Percentiles rank a stretch among this genome's conserved stretches.
phyloP scores from a whole-genome alignment of 2,888 invertebrate species.

The Electrophaes corylata region DNA sequence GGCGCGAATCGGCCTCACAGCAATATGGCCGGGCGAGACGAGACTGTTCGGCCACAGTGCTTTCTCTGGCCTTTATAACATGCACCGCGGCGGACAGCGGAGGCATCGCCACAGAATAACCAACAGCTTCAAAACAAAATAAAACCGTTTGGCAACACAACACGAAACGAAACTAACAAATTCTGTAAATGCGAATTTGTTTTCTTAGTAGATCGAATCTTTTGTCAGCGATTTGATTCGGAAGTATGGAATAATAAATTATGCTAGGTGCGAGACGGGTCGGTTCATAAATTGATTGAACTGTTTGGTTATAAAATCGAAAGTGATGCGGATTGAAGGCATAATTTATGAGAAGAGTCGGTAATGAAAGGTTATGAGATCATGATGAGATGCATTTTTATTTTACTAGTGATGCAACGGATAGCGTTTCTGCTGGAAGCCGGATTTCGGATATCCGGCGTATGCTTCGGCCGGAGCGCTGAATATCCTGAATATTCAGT shows the following conservation, averaged over 20 bases:
- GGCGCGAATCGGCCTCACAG: constrained; percentile 59
- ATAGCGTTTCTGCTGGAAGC: too few species aligned
- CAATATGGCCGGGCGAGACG: constrained; percentile 50
- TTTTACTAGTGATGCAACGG: too few species aligned
- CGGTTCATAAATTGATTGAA: constrained; percentile 35
- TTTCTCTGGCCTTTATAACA: constrained; percentile 81
- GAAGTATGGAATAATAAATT: constrained; percentile 42
- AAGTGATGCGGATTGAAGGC: constrained; percentile 33
- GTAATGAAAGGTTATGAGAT: not conserved
- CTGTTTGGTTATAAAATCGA: constrained; percentile 34
- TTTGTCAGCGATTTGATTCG: constrained; percentile 48
- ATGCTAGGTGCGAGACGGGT: constrained; percentile 38
- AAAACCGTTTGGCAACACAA: constrained; percentile 71
- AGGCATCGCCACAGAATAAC: constrained; percentile 18
- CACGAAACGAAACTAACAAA: constrained; percentile 69
- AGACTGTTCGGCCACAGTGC: constrained; percentile 68
- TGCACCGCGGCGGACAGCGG: constrained; percentile 45
- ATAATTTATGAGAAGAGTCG: constrained; percentile 1
- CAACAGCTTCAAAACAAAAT: constrained; percentile 52
- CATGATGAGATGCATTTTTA: constrained; percentile 8
- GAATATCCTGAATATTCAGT: too few species aligned
- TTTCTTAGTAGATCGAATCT: constrained; percentile 47
- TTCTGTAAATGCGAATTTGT: constrained; percentile 57
- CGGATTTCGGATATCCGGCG: too few species aligned
- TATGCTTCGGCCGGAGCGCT: too few species aligned